These are phyloP conservation scores for Stigmatopora argus DNA, from an alignment of 2,113 vertebrate species.

Conservation along the genomic window DNA sequence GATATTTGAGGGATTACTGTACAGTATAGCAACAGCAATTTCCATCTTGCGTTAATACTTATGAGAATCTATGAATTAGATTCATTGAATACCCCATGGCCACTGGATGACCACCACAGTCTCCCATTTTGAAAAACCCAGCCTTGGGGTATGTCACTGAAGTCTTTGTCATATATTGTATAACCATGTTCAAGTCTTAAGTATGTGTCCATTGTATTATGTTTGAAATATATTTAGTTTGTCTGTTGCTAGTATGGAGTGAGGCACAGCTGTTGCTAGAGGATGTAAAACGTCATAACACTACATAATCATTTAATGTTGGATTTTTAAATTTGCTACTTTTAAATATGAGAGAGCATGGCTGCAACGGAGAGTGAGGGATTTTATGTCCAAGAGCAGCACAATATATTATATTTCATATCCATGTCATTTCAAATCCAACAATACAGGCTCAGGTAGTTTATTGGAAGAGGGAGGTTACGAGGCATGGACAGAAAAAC, in stretches of 20 bases:
- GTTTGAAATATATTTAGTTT: slow-evolving; percentile 62
- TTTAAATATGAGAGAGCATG: not conserved
- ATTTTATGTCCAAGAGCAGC: not conserved
- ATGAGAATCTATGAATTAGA: slow-evolving; percentile 65
- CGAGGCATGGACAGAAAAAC: not conserved
- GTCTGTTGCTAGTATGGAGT: slow-evolving; percentile 63
- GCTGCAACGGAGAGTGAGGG: not conserved
- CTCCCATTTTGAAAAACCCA: slow-evolving; percentile 93
- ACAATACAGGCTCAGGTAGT: not conserved
- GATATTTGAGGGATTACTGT: too few relatives aligned
- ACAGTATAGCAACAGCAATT: slow-evolving; percentile 90
- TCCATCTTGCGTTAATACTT: slow-evolving; percentile 66
- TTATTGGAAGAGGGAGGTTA: not conserved
- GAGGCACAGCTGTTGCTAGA: slow-evolving; percentile 50
- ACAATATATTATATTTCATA: not conserved
- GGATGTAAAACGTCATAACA: not conserved
- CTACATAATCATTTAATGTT: slow-evolving; percentile 2
- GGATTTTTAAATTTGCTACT: not conserved
- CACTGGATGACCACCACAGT: slow-evolving; percentile 72
- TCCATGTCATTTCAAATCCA: not conserved
- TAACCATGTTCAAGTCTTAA: slow-evolving; percentile 97
- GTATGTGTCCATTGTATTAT: slow-evolving; percentile 85
- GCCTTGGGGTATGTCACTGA: too few relatives aligned
- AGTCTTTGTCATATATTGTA: slow-evolving; percentile 91
- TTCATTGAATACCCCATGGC: slow-evolving; percentile 74